phyloP scores from a whole-genome alignment of 2,888 invertebrate species.

The Venusia cambrica region DNA sequence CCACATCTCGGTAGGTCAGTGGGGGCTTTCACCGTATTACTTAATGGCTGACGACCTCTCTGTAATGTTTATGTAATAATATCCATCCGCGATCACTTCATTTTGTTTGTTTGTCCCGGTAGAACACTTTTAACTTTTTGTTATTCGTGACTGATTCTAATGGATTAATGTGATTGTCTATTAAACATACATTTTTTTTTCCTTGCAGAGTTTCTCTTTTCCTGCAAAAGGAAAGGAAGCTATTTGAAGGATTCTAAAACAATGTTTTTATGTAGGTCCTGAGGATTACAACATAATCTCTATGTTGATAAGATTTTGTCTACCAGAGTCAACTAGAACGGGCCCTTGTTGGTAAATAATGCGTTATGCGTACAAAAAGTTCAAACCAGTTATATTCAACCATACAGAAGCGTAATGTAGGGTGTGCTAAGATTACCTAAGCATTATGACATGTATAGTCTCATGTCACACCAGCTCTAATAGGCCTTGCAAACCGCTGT shows the following conservation, averaged over 20 bases:
- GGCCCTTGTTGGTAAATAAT: too few relatives aligned
- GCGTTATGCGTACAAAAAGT: too few relatives aligned
- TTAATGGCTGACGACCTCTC: slow-evolving; percentile 54
- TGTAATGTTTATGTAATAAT: slow-evolving; percentile 45
- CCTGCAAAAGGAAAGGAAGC: too few relatives aligned
- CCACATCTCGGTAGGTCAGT: slow-evolving; percentile 53
- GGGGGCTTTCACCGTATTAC: slow-evolving; percentile 62
- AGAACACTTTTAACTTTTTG: slow-evolving; percentile 19
- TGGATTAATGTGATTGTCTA: neutral
- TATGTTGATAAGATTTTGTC: too few relatives aligned
- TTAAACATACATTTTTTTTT: too few relatives aligned
- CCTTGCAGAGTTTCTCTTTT: too few relatives aligned
- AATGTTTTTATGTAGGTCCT: too few relatives aligned
- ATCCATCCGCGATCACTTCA: slow-evolving; percentile 30
- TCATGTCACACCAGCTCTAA: slow-evolving; percentile 2
- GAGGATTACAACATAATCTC: too few relatives aligned
- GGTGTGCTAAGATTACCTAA: slow-evolving; percentile 17
- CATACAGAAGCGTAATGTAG: too few relatives aligned
- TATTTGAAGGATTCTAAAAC: too few relatives aligned
- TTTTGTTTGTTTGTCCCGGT: slow-evolving; percentile 29
- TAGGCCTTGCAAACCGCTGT: slow-evolving; percentile 34
- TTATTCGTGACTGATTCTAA: neutral
- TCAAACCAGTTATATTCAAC: too few relatives aligned
- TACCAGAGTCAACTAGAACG: too few relatives aligned
- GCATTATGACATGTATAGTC: slow-evolving; percentile 11